Conservation (phyloP, 2,797 vertebrate genomes). For the Natrix natrix region DNA sequence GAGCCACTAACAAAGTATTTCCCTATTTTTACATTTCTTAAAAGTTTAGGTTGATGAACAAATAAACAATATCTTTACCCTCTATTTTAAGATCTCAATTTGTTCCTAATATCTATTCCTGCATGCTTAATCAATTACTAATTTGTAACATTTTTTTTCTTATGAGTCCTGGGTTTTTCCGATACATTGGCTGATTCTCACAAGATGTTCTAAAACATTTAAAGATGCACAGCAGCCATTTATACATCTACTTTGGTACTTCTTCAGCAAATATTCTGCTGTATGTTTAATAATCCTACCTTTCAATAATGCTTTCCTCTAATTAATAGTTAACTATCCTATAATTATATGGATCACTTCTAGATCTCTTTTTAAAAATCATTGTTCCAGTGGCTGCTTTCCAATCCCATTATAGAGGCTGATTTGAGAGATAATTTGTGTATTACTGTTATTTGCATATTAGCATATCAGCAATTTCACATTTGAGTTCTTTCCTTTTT, state of each 20-base stretch:
- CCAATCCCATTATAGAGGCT: neutral
- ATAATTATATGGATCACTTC: neutral
- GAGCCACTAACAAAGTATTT: neutral
- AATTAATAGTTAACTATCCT: neutral
- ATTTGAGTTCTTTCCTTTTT: constrained; percentile 1
- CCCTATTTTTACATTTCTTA: neutral
- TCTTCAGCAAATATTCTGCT: neutral
- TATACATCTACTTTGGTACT: neutral
- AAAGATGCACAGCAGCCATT: neutral
- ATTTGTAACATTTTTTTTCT: neutral
- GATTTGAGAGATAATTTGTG: neutral
- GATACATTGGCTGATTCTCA: neutral
- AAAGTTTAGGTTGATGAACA: neutral
- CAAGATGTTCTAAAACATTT: neutral
- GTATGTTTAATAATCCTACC: neutral
- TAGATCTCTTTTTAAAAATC: neutral
- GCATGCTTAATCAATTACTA: neutral
- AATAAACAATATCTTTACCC: neutral
- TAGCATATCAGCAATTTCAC: neutral
- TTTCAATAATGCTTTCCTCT: neutral
- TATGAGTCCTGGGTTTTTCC: neutral
- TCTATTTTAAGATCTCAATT: neutral
- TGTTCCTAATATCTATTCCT: neutral
- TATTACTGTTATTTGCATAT: neutral
- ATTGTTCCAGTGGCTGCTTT: neutral